Percentiles rank a stretch among this genome's conserved stretches.
phyloP scores from a whole-genome alignment of 1,140 invertebrate species.

The Mycetomoellerius zeteki region DNA sequence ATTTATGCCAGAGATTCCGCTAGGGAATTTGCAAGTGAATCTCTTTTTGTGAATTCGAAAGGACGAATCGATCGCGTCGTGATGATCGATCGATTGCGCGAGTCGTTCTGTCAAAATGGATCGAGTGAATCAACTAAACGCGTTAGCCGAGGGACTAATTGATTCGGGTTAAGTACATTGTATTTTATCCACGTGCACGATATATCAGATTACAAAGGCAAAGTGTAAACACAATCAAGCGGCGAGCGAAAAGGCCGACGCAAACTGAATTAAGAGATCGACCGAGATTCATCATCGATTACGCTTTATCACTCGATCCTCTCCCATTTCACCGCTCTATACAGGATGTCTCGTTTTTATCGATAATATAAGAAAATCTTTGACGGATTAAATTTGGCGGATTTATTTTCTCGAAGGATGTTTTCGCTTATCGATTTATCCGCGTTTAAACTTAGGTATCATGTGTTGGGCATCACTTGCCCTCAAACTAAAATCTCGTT shows the following conservation, averaged over 20 bases:
- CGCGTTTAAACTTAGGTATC: neutral
- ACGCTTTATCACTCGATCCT: conserved; percentile 35
- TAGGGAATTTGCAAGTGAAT: neutral
- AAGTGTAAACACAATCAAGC: conserved; percentile 60
- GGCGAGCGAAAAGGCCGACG: conserved; percentile 31
- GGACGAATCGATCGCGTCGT: conserved; percentile 10
- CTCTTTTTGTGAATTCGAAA: neutral
- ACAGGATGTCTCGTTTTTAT: neutral
- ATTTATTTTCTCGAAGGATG: neutral
- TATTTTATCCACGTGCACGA: conserved; percentile 55
- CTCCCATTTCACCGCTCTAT: neutral
- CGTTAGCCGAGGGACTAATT: conserved; percentile 41
- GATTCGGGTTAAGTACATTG: conserved; percentile 58
- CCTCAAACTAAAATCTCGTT: conserved; percentile 14
- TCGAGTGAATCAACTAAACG: conserved; percentile 22
- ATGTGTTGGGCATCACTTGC: neutral
- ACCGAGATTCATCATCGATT: conserved; percentile 42
- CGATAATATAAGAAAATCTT: conserved; percentile 2
- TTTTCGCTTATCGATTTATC: conserved; percentile 2
- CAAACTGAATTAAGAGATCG: conserved; percentile 49
- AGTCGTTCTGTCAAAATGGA: neutral
- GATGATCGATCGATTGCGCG: neutral
- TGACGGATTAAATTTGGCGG: neutral
- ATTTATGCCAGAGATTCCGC: neutral
- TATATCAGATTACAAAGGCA: conserved; percentile 56